A percentile compares a stretch with the other conserved stretches of the same genome.
Evolutionary conservation across 2,113 vertebrate genomes (phyloP).

Genomic region (Oryctolagus cuniculus): DNA sequence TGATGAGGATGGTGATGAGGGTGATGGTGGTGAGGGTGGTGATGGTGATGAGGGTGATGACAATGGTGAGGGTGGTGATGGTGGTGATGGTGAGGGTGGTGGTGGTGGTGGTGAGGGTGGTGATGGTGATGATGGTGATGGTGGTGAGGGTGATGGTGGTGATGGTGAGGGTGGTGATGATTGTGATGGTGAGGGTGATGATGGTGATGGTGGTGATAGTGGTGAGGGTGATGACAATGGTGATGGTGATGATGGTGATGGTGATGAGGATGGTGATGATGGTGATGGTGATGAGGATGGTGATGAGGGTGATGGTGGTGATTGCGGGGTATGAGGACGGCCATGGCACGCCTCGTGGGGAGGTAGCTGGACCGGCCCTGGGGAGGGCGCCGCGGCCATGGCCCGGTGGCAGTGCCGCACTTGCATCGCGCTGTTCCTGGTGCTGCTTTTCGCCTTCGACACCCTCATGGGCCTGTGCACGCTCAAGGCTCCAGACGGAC

Average conservation of each 20-base stretch:
- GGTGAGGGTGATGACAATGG: background rate
- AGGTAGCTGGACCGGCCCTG: background rate
- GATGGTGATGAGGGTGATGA: fast-evolving
- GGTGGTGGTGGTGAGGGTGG: fast-evolving
- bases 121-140: background rate
- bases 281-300: background rate
- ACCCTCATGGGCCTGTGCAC: slow-evolving; percentile 89
- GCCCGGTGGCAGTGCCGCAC: slow-evolving; percentile 92
- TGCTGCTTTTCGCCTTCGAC: slow-evolving; percentile 94
- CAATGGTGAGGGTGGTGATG: fast-evolving
- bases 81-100: fast-evolving
- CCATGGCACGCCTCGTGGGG: slow-evolving; percentile 56
- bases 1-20: fast-evolving
- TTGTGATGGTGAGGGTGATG: fast-evolving
- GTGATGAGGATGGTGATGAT: background rate
- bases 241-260: background rate
- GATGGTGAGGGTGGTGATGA: fast-evolving
- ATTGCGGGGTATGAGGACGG: background rate
- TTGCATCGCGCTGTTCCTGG: slow-evolving; percentile 93
- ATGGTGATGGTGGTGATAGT: background rate
- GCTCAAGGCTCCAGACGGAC: too few relatives aligned
- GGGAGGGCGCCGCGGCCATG: slow-evolving; percentile 86
- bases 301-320: background rate
- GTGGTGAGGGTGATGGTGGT: background rate
- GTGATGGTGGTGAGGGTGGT: background rate